These are phyloP conservation scores for Sipha flava DNA, from an alignment of 1,140 invertebrate genomes.

Conservation along the genomic window DNA sequence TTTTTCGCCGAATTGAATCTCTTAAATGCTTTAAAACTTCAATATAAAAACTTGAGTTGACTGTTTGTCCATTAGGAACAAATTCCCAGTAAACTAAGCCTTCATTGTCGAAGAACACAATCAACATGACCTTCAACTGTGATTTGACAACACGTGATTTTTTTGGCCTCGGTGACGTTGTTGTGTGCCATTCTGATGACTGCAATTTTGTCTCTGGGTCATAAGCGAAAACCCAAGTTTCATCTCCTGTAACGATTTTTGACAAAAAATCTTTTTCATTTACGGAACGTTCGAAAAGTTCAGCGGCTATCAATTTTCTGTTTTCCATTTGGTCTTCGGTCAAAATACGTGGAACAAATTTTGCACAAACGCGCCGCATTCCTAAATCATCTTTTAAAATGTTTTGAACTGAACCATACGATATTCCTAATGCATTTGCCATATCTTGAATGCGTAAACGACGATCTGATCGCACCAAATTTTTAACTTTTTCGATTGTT, in stretches of 20 bases:
- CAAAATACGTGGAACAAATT: conserved; percentile 3
- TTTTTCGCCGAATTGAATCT: not conserved
- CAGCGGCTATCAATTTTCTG: not conserved
- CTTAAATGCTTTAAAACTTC: conserved; percentile 34
- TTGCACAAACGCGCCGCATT: not conserved
- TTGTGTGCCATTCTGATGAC: not conserved
- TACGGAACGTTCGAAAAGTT: not conserved
- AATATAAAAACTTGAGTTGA: conserved; percentile 35
- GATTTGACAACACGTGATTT: not conserved
- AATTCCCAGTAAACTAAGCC: conserved; percentile 34
- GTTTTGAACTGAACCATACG: no score
- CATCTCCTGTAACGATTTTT: not conserved
- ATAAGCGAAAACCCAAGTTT: conserved; percentile 9
- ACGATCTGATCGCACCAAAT: no score
- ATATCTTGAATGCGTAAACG: no score
- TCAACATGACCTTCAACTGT: conserved; percentile 37
- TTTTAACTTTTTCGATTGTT: no score
- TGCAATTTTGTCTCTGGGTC: conserved; percentile 23
- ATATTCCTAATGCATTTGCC: no score
- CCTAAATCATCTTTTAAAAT: no score
- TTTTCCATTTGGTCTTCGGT: conserved; percentile 5
- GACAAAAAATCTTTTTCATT: not conserved
- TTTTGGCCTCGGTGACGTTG: conserved; percentile 14
- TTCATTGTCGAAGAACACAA: conserved; percentile 40
- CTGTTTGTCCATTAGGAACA: conserved; percentile 25